Conservation (phyloP, 2,888 invertebrate genomes). For the Morpho deidamia region DNA sequence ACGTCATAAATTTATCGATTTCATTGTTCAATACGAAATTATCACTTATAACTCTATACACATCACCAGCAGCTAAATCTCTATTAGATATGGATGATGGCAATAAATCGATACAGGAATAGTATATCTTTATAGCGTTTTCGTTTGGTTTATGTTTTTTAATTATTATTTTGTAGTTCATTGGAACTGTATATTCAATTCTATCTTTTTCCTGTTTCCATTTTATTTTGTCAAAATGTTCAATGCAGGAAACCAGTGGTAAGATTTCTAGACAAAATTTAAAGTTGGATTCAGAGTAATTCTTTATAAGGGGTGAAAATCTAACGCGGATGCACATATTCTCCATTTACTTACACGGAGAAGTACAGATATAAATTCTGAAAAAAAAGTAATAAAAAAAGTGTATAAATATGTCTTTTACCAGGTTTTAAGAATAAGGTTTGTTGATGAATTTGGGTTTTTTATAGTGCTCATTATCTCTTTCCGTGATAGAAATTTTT, state of each 20-base stretch:
- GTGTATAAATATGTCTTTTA: background rate
- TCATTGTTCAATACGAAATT: slow-evolving; percentile 36
- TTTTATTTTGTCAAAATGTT: slow-evolving; percentile 53
- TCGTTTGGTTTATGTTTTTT: slow-evolving; percentile 35
- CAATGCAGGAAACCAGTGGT: slow-evolving; percentile 48
- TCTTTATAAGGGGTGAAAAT: slow-evolving; percentile 50
- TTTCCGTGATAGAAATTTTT: too few species aligned
- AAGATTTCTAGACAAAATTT: slow-evolving; percentile 57
- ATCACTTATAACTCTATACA: slow-evolving; percentile 48
- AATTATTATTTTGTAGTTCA: slow-evolving; percentile 56
- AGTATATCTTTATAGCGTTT: slow-evolving; percentile 42
- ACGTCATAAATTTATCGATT: slow-evolving; percentile 15
- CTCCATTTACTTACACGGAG: slow-evolving; percentile 39
- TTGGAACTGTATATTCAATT: slow-evolving; percentile 56
- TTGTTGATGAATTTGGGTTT: too few species aligned
- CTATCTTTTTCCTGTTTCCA: slow-evolving; percentile 43
- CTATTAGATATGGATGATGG: slow-evolving; percentile 27
- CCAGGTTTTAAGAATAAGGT: background rate
- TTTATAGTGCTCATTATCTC: too few species aligned
- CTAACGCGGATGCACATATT: slow-evolving; percentile 49
- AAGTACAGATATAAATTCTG: slow-evolving; percentile 5
- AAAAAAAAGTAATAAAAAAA: slow-evolving; percentile 25
- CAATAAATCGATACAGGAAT: slow-evolving; percentile 62
- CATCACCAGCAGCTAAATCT: slow-evolving; percentile 37
- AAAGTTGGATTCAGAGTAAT: slow-evolving; percentile 34